These are phyloP conservation scores for Drosophila littoralis DNA, from an alignment of 1,140 invertebrate genomes.

Conservation along the genomic window DNA sequence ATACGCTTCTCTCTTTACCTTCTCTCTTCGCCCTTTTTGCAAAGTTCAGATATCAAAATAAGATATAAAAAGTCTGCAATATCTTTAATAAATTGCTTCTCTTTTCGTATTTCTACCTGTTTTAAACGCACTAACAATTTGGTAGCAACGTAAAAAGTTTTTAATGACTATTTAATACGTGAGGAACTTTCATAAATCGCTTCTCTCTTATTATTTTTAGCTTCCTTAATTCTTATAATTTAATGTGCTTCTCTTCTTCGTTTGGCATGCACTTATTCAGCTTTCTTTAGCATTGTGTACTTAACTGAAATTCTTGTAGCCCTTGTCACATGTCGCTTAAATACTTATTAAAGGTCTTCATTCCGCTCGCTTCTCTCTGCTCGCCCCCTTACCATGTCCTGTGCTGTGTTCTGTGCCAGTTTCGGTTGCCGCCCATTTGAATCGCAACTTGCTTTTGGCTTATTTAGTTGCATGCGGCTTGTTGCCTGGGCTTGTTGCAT, in stretches of 20 bases:
- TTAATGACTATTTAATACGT: background rate
- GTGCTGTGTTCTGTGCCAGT: conserved; percentile 17
- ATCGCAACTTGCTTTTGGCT: conserved; percentile 15
- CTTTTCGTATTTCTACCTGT: too few species aligned
- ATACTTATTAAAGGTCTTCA: conserved; percentile 57
- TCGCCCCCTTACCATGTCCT: conserved; percentile 9
- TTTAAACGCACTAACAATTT: background rate
- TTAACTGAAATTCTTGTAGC: conserved; percentile 12
- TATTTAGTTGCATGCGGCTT: conserved; percentile 41
- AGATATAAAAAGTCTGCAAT: too few species aligned
- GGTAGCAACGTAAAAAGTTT: background rate
- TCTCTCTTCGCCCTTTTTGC: too few species aligned
- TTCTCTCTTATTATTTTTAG: background rate
- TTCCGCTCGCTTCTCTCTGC: background rate
- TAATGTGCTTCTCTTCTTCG: background rate
- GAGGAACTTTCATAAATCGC: background rate
- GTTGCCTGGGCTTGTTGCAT: conserved; percentile 29
- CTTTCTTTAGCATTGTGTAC: conserved; percentile 16
- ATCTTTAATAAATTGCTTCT: too few species aligned
- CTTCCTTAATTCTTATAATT: background rate
- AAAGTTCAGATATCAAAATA: too few species aligned
- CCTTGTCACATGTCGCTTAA: conserved; percentile 30
- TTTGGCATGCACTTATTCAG: background rate
- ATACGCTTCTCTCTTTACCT: too few species aligned
- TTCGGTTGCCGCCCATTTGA: conserved; percentile 38